phyloP scores from a whole-genome alignment of 2,113 vertebrate species.

The Ptilonorhynchus violaceus region DNA sequence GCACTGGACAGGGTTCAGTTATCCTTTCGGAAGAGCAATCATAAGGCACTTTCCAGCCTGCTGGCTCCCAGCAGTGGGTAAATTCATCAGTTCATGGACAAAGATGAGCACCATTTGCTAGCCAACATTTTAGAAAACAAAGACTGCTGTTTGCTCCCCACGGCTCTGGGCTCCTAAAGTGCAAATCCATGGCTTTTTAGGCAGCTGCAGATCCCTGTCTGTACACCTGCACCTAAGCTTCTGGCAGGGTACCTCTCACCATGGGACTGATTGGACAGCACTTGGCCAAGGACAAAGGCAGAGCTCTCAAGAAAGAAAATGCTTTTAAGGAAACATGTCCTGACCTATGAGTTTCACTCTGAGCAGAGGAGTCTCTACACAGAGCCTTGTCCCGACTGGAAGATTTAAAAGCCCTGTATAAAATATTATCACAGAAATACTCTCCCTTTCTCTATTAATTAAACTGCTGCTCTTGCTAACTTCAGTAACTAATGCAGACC shows the following conservation, averaged over 20 bases:
- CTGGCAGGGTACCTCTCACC: neutral
- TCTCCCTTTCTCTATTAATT: neutral
- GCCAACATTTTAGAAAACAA: neutral
- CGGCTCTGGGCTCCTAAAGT: neutral
- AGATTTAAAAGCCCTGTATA: neutral
- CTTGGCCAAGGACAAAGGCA: neutral
- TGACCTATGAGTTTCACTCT: neutral
- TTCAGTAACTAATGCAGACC: neutral
- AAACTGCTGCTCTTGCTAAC: neutral
- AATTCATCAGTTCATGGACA: neutral
- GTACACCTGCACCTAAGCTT: conserved; percentile 23
- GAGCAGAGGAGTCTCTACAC: neutral
- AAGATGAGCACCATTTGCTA: neutral
- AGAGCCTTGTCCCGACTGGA: neutral
- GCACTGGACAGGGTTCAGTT: neutral
- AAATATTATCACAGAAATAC: neutral
- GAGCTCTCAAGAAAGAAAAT: neutral
- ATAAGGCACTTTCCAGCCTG: neutral
- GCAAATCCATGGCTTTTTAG: neutral
- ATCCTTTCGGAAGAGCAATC: neutral
- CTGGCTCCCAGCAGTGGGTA: conserved; percentile 16
- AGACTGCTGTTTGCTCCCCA: neutral
- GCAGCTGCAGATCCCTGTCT: conserved; percentile 36
- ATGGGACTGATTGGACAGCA: neutral
- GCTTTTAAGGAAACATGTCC: neutral